Evolutionary conservation across 2,797 vertebrate genomes (phyloP).

Genomic region (Leptoclinus maculatus): DNA sequence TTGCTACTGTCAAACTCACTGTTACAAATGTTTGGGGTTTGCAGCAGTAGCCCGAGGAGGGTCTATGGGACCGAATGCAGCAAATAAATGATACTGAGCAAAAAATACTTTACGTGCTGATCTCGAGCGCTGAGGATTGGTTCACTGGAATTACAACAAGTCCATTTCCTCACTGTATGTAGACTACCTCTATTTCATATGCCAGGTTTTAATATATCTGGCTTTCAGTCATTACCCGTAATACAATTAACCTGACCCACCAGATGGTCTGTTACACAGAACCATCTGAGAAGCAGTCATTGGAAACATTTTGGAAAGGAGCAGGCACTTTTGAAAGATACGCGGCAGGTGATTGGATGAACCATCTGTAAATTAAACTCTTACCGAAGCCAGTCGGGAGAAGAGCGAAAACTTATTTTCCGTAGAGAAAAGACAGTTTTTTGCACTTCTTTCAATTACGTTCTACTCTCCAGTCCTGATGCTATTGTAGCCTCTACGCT

Average conservation of each 20-base stretch:
- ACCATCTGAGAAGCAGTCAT: neutral
- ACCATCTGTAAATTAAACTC: neutral
- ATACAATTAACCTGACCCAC: neutral
- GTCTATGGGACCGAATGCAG: slow-evolving; percentile 24
- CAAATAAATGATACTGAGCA: slow-evolving; percentile 51
- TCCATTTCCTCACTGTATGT: slow-evolving; percentile 5
- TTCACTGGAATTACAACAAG: slow-evolving; percentile 34
- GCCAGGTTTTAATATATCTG: neutral
- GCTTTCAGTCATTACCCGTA: neutral
- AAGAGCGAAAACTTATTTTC: neutral
- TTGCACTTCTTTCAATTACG: neutral
- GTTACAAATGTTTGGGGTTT: slow-evolving; percentile 62
- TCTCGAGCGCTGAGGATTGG: slow-evolving; percentile 11
- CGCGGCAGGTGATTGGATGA: neutral
- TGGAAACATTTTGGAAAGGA: neutral
- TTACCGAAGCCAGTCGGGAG: neutral
- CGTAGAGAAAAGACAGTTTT: neutral
- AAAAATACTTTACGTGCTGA: slow-evolving; percentile 30
- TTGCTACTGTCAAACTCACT: slow-evolving; percentile 51
- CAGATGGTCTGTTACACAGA: neutral
- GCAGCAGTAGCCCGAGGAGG: slow-evolving; percentile 43
- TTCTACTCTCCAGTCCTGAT: neutral
- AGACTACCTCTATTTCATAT: slow-evolving; percentile 2
- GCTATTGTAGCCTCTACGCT: neutral
- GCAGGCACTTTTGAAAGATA: neutral